phyloP scores from a whole-genome alignment of 2,797 vertebrate genomes.

The Microchirus variegatus region DNA sequence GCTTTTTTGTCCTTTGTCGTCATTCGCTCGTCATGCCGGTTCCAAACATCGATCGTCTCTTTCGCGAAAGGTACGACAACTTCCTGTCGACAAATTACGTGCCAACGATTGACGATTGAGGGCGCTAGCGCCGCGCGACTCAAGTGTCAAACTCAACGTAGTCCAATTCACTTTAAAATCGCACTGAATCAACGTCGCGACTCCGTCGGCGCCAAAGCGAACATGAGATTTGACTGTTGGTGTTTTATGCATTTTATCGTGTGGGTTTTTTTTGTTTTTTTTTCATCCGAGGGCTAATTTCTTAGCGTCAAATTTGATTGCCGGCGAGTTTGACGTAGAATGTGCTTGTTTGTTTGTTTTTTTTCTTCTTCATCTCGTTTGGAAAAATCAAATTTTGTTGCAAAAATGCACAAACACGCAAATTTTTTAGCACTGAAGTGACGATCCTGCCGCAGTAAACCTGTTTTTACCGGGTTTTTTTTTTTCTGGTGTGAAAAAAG shows the following conservation, averaged over 20 bases:
- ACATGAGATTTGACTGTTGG: constrained; percentile 33
- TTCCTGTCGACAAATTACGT: constrained; percentile 30
- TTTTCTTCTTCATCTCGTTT: not conserved
- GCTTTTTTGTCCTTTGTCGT: not conserved
- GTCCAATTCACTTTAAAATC: constrained; percentile 59
- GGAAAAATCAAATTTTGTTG: constrained; percentile 40
- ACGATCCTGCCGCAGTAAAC: constrained; percentile 47
- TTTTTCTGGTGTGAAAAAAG: constrained; percentile 15
- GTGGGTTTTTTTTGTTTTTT: constrained; percentile 31
- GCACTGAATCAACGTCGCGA: constrained; percentile 66
- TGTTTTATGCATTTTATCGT: constrained; percentile 9
- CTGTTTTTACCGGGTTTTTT: constrained; percentile 1
- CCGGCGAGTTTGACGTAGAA: constrained; percentile 47
- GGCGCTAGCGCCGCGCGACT: constrained; percentile 36
- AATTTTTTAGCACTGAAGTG: constrained; percentile 73
- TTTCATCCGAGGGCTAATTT: constrained; percentile 70
- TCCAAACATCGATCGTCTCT: constrained; percentile 27
- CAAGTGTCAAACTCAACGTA: constrained; percentile 39
- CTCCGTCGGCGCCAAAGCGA: constrained; percentile 44
- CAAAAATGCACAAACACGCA: constrained; percentile 67
- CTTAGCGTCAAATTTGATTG: constrained; percentile 49
- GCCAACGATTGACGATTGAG: constrained; percentile 41
- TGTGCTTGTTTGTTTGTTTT: constrained; percentile 34
- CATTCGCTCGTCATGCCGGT: constrained; percentile 14
- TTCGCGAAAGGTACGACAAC: constrained; percentile 11